phyloP scores from a whole-genome alignment of 2,888 invertebrate species.

The Tipula confusa region DNA sequence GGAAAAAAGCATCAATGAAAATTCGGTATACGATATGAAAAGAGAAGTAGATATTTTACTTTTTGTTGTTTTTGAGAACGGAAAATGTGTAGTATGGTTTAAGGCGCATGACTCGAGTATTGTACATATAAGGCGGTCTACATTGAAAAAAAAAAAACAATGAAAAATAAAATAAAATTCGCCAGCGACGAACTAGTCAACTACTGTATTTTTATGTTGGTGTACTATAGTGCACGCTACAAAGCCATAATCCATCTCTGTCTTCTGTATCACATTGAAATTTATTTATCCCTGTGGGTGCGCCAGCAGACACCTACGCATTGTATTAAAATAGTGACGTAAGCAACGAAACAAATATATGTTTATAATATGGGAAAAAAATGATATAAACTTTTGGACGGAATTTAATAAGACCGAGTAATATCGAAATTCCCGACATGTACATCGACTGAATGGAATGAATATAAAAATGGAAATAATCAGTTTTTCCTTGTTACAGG shows the following conservation, averaged over 20 bases:
- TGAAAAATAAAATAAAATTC: not conserved
- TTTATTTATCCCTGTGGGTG: constrained; percentile 42
- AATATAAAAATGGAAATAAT: not conserved
- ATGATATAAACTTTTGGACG: not conserved
- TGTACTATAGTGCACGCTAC: not conserved
- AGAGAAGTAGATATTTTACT: not conserved
- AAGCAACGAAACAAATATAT: constrained; percentile 40
- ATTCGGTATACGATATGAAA: constrained; percentile 6
- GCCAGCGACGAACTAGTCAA: not conserved
- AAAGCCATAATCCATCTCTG: not conserved
- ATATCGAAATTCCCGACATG: not conserved
- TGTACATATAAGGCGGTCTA: not conserved
- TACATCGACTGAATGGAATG: constrained; percentile 5
- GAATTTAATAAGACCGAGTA: not conserved
- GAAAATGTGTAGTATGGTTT: constrained; percentile 3
- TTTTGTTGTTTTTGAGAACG: not conserved
- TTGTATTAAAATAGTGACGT: constrained; percentile 45
- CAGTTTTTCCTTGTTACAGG: constrained; percentile 8
- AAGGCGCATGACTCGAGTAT: constrained; percentile 6
- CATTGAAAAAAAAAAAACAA: not conserved
- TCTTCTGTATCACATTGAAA: not conserved
- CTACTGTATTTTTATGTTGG: not conserved
- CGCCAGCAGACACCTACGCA: constrained; percentile 52
- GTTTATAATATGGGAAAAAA: not conserved
- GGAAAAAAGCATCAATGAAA: not conserved